Conservation (phyloP, 1,140 invertebrate genomes). For the Apis laboriosa region DNA sequence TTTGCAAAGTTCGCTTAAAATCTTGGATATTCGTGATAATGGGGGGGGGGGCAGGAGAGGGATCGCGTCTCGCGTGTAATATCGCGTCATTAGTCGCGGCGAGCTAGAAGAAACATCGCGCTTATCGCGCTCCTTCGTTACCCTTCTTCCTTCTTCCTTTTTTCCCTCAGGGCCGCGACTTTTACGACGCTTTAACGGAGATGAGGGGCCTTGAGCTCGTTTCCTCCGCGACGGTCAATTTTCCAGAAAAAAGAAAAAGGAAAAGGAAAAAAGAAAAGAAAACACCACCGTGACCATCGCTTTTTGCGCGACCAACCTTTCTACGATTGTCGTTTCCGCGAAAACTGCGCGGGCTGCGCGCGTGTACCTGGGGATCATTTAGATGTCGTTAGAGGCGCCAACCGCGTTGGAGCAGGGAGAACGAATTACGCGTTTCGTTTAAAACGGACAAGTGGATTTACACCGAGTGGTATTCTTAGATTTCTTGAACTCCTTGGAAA, state of each 20-base stretch:
- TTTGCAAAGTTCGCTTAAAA: too few relatives aligned
- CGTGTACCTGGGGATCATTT: neutral
- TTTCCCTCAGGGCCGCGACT: neutral
- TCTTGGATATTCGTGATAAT: neutral
- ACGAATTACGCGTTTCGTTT: too few relatives aligned
- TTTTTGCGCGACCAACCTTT: neutral
- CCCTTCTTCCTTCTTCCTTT: neutral
- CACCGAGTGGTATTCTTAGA: too few relatives aligned
- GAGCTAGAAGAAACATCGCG: slow-evolving; percentile 55
- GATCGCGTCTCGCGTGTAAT: slow-evolving; percentile 61
- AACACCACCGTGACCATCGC: slow-evolving; percentile 16
- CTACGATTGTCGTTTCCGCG: slow-evolving; percentile 32
- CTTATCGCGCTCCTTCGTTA: slow-evolving; percentile 40
- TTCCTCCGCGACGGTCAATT: neutral
- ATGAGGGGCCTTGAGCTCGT: slow-evolving; percentile 1
- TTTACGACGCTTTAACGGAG: slow-evolving; percentile 57
- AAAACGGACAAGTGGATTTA: too few relatives aligned
- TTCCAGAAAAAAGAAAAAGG: neutral
- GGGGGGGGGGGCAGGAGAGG: slow-evolving; percentile 15
- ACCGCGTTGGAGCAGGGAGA: too few relatives aligned
- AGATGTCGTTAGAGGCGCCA: slow-evolving; percentile 21
- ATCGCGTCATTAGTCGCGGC: slow-evolving; percentile 59
- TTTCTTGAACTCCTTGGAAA: too few relatives aligned
- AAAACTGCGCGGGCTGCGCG: neutral
- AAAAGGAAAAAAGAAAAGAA: too few relatives aligned